Evolutionary conservation across 2,888 invertebrate genomes (phyloP).

Genomic region (Nomada fabriciana): DNA sequence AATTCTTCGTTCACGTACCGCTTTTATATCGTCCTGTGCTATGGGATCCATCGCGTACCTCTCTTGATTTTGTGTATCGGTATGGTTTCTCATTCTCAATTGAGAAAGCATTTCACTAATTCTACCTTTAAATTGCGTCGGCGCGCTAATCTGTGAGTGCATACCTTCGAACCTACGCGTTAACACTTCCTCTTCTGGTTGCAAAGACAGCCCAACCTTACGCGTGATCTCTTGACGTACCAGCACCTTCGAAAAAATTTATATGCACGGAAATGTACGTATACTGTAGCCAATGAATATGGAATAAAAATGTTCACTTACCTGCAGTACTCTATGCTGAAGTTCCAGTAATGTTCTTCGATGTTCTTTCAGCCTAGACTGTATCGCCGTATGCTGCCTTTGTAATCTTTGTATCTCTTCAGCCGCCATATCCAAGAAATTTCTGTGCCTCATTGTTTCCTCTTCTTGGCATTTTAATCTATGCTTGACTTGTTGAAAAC

Average conservation of each 20-base stretch:
- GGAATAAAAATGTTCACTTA: constrained; percentile 77
- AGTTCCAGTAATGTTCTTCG: constrained; percentile 92
- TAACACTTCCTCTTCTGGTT: constrained; percentile 96
- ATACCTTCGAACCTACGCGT: constrained; percentile 94
- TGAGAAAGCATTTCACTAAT: constrained; percentile 96
- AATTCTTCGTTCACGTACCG: constrained; percentile 80
- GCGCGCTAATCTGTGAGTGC: constrained; percentile 94
- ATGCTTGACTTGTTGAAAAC: constrained; percentile 92
- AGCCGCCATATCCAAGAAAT: constrained; percentile 91
- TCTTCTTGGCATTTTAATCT: constrained; percentile 93
- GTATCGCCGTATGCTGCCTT: constrained; percentile 92
- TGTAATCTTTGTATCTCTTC: constrained; percentile 92
- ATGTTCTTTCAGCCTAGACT: constrained; percentile 92
- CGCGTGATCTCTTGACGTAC: constrained; percentile 94
- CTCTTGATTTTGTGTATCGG: constrained; percentile 87
- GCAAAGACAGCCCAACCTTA: constrained; percentile 94
- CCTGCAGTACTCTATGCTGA: constrained; percentile 93
- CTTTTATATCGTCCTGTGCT: constrained; percentile 87
- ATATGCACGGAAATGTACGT: background rate
- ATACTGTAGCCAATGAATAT: constrained; percentile 4
- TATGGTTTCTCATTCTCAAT: constrained; percentile 89
- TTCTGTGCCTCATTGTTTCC: constrained; percentile 92
- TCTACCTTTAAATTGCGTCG: constrained; percentile 97
- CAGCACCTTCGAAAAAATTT: constrained; percentile 87
- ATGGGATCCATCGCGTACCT: constrained; percentile 91